Evolutionary conservation across 2,113 vertebrate species (phyloP), one percentile per base, ranked within the genome.

Genomic region (Gnathonemus echidnorhynchus): DNA sequence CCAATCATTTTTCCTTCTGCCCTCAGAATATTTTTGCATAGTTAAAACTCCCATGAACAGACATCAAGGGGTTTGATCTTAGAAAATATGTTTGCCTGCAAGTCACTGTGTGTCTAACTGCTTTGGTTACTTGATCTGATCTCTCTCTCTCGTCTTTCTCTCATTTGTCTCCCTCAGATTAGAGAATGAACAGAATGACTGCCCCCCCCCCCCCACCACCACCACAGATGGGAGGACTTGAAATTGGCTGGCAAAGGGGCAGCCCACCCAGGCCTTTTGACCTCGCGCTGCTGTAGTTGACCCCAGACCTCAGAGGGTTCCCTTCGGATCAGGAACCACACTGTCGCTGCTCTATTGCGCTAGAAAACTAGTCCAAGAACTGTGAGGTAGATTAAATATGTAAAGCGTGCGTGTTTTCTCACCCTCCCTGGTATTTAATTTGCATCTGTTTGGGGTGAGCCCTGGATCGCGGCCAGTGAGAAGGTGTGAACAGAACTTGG

Each of bases 301-400:
- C 39, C 46, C 46, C 31, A n/a, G 88, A 83, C 80, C 80, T 39
- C 53, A 8, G 80, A 58, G 35, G 21, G 56, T 31, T 27, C 31
- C 48, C 74, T 21, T 39, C 70, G 3, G 42, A 62, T 86, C 89
- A 86, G 80, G 89, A 89, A 62, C 52, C 89, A 86, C n/a, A 7
- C 24, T 10, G 21, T 56, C 58, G 80, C 80, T 89, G 52, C 46
- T 56, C 88, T 27, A 24, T 50, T 9, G n/a, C 35, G 7, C 88
- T 53, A 83, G 77, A 85, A 58, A 31, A 84, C 88, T 45, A 86
- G 53, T 62, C 24, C 46, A 21, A 89, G n/a, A 50, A 49, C 46
- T 89, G 88, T 70, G 39, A 39, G n/a, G 17, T 53, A 53, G 48
- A 83, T 84, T 50, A 58, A 89, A 58, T 42, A 10, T 84, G 21